phyloP scores from a whole-genome alignment of 2,797 vertebrate genomes.

The Epinephelus malabaricus region DNA sequence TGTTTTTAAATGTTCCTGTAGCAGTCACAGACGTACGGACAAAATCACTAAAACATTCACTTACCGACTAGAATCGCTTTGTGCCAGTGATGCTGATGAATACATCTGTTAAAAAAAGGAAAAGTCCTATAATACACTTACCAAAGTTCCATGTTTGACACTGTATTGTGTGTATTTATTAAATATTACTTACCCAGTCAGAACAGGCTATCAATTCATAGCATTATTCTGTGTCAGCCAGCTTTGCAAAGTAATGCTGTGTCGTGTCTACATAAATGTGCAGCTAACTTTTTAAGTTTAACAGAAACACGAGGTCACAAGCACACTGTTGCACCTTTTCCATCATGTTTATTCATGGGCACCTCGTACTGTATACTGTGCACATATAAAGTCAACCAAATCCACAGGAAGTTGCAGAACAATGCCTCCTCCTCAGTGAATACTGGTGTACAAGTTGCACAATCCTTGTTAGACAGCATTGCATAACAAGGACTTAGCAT shows the following conservation, averaged over 20 bases:
- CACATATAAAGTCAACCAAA: slow-evolving; percentile 11
- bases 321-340: slow-evolving; percentile 49
- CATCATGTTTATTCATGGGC: slow-evolving; percentile 22
- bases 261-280: slow-evolving; percentile 53
- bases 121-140: slow-evolving; percentile 50
- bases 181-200: slow-evolving; percentile 32
- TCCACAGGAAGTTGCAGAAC: slow-evolving; percentile 2
- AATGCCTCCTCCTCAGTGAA: slow-evolving; percentile 1
- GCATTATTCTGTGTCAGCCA: slow-evolving; percentile 28
- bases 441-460: slow-evolving; percentile 2
- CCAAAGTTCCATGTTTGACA: slow-evolving; percentile 68
- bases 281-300: slow-evolving; percentile 57
- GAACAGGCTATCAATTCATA: slow-evolving; percentile 34
- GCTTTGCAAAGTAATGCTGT: slow-evolving; percentile 36
- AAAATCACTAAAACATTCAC: slow-evolving; percentile 20
- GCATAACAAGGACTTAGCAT: slow-evolving; percentile 1
- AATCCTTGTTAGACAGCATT: slow-evolving; percentile 30
- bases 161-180: slow-evolving; percentile 71
- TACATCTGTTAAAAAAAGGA: slow-evolving; percentile 5
- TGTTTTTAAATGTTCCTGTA: slow-evolving; percentile 11
- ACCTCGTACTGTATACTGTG: slow-evolving; percentile 36
- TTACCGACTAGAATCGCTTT: slow-evolving; percentile 2
- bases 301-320: slow-evolving; percentile 25
- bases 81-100: slow-evolving; percentile 14
- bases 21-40: slow-evolving; percentile 13